Evolutionary conservation across 2,113 vertebrate genomes (phyloP), one percentile per base, ranked within the genome.

Genomic region (Cettia cetti): DNA sequence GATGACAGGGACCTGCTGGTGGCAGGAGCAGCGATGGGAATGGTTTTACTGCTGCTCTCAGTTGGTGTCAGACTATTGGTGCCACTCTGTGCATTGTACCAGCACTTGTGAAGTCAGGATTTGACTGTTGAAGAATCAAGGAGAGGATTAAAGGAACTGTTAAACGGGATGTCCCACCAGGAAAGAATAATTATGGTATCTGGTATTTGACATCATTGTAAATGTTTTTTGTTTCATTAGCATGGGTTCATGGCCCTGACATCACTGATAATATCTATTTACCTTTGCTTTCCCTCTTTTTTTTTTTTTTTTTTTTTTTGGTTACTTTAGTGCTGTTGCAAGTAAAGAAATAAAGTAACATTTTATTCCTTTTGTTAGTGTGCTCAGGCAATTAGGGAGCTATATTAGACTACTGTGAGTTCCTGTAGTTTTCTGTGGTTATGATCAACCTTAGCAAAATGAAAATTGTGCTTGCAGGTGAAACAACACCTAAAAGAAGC

Each of bases 361-460:
- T 59, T 92, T 94, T 76, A 59, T 68, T 85, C 22, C 12, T 91
- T 89, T 83, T 88, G 21, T 87, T 91, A 80, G 74, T 86, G 15
- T 50, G 13, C 26, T 84, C 26, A 68, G 47, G 66, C 89, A 81
- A 76, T 94, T 80, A 59, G 19, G 37, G 60, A 77, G 35, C 69
- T 95, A 77, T 57, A 64, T 66, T 77, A 85, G 47, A 65, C 49
- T 84, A 28, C 42, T 72, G 60, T 69, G 83, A 93, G 35, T 71
- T 86, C 60, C 53, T 88, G 42, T 54, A 45, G 42, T 85, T 79
- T 89, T 83, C 50, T 68, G 60, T 79, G 63, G 81, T 90, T 95
- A 85, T 82, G 92, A 93, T 89, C 80, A 86, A 19, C 80, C 54
- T 90, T 63, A 81, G 42, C 35, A 85, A 92, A 94, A 92, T 74